Conservation (phyloP, 2,113 vertebrate species). For the Hemibagrus wyckioides region DNA sequence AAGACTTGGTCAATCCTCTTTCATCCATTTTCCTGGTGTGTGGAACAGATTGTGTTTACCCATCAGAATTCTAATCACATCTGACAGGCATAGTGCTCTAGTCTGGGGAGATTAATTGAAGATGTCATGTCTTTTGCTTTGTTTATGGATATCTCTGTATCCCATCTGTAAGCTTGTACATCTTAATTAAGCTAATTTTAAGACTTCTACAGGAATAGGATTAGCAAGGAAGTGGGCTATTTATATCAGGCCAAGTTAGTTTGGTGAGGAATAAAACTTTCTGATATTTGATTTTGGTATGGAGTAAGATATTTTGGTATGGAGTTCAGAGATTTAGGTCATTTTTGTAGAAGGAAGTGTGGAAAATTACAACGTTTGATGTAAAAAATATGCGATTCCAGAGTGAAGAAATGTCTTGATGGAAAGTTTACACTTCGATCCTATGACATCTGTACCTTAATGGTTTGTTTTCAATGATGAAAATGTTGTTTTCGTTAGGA, state of each 20-base stretch:
- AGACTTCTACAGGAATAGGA: not conserved
- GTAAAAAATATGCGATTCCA: not conserved
- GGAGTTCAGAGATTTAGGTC: not conserved
- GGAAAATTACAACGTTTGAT: not conserved
- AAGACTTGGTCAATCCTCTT: not conserved
- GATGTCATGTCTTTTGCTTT: not conserved
- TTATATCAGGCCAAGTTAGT: not conserved
- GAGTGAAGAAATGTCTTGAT: not conserved
- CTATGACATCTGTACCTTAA: not conserved
- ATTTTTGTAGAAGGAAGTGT: not conserved
- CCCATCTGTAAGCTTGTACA: not conserved
- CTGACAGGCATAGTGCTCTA: not conserved
- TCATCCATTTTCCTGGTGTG: not conserved
- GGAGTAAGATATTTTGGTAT: not conserved
- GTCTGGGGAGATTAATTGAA: slow-evolving; percentile 19
- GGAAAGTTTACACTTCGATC: not conserved
- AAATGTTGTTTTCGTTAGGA: not conserved
- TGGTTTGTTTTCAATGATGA: not conserved
- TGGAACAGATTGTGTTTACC: slow-evolving; percentile 1
- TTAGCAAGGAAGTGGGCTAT: not conserved
- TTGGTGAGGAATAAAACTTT: not conserved
- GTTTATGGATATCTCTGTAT: not conserved
- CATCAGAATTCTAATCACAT: not conserved
- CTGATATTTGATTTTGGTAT: not conserved
- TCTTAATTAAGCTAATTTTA: slow-evolving; percentile 1